Conservation (phyloP, 2,888 invertebrate species). For the Standfussiana lucernea region DNA sequence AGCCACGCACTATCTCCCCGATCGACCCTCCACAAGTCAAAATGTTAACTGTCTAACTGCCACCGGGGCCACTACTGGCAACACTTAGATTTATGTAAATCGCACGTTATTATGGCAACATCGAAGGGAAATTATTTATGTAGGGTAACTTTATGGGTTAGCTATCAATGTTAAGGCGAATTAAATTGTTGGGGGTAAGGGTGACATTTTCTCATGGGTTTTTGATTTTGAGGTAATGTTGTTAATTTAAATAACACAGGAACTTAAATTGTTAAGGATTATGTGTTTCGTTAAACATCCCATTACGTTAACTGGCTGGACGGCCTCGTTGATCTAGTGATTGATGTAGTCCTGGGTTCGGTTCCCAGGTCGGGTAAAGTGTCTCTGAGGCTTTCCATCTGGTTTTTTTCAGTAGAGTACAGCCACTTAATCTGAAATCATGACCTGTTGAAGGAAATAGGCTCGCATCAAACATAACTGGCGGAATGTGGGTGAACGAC, state of each 20-base stretch:
- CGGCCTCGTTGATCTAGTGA: not conserved
- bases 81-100: constrained; percentile 66
- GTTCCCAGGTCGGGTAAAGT: not conserved
- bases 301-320: not conserved
- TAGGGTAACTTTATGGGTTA: constrained; percentile 60
- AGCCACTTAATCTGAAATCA: not conserved
- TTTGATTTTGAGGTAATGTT: constrained; percentile 23
- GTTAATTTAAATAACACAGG: not conserved
- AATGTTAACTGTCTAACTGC: constrained; percentile 78
- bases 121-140: constrained; percentile 60
- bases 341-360: not conserved
- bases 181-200: constrained; percentile 61
- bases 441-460: not conserved
- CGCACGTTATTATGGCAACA: constrained; percentile 64
- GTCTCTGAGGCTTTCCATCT: not conserved
- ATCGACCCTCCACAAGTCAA: constrained; percentile 73
- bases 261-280: not conserved
- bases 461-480: not conserved
- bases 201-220: constrained; percentile 38
- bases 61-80: constrained; percentile 61
- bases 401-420: not conserved
- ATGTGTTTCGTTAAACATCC: not conserved
- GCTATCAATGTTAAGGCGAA: constrained; percentile 66
- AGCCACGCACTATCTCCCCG: constrained; percentile 73
- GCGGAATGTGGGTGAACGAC: not conserved